Conservation (phyloP, 2,797 vertebrate genomes). For the Pteropus rufus region DNA sequence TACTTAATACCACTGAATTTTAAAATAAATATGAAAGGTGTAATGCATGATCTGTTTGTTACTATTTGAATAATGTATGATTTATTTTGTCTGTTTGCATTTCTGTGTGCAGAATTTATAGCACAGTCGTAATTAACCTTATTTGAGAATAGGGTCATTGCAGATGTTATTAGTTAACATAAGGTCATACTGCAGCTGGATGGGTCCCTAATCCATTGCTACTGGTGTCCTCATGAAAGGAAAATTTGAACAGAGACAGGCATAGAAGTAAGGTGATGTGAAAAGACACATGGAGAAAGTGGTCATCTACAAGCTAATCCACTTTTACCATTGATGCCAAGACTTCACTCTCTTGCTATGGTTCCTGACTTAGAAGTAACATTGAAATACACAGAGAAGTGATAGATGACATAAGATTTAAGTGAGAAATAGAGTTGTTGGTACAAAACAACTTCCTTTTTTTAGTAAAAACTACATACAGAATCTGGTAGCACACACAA, state of each 20-base stretch:
- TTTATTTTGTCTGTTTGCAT: background rate
- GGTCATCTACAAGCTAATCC: background rate
- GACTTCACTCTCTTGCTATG: background rate
- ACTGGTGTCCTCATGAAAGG: background rate
- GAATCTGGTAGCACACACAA: background rate
- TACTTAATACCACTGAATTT: background rate
- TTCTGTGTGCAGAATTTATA: background rate
- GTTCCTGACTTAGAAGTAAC: slow-evolving; percentile 10
- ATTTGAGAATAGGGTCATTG: background rate
- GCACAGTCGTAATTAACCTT: background rate
- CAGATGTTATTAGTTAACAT: background rate
- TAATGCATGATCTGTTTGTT: background rate
- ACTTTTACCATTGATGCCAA: background rate
- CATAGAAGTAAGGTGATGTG: background rate
- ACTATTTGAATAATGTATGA: background rate
- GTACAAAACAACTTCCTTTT: background rate
- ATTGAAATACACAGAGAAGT: background rate
- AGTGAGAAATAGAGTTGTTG: background rate
- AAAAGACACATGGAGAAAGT: background rate
- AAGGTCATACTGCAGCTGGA: background rate
- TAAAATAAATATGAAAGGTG: slow-evolving; percentile 2
- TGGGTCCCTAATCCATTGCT: background rate
- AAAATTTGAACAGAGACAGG: background rate
- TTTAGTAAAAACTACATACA: background rate
- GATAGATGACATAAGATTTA: slow-evolving; percentile 1